Percentiles rank a stretch among this genome's conserved stretches.
Conservation (phyloP, 2,888 invertebrate species). For the Corbicula japonica region DNA sequence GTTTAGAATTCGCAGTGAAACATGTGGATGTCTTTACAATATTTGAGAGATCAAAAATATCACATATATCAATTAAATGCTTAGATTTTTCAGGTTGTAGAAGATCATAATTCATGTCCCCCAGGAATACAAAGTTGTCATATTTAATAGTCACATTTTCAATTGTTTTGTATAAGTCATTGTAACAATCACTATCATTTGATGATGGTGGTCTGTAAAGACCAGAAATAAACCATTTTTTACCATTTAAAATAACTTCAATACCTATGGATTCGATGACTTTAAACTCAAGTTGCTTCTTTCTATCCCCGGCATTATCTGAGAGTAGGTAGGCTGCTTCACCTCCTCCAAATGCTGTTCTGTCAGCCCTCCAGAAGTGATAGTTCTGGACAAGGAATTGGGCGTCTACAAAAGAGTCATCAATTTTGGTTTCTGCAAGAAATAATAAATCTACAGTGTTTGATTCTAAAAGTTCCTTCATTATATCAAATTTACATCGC, state of each 20-base stretch:
- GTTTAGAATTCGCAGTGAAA: background rate
- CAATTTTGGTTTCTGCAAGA: slow-evolving; percentile 31
- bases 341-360: slow-evolving; percentile 19
- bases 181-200: background rate
- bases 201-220: slow-evolving; percentile 8
- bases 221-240: slow-evolving; percentile 13
- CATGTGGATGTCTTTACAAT: slow-evolving; percentile 22
- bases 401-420: slow-evolving; percentile 21
- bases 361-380: slow-evolving; percentile 16
- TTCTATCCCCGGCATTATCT: slow-evolving; percentile 22
- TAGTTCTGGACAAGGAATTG: slow-evolving; percentile 7
- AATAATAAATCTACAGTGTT: slow-evolving; percentile 33
- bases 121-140: slow-evolving; percentile 11
- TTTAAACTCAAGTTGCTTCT: slow-evolving; percentile 7
- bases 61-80: slow-evolving; percentile 2
- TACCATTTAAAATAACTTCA: slow-evolving; percentile 22
- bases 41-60: slow-evolving; percentile 24
- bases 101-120: slow-evolving; percentile 19
- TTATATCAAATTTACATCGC: too few relatives aligned
- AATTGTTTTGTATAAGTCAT: background rate
- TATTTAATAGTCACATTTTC: slow-evolving; percentile 9
- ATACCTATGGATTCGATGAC: slow-evolving; percentile 30
- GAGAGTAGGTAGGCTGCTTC: slow-evolving; percentile 1
- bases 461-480: too few relatives aligned
- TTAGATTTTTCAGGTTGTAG: slow-evolving; percentile 2